phyloP scores from a whole-genome alignment of 92 coral and sea anemone genomes.

The Umimayanthus chanpuru region DNA sequence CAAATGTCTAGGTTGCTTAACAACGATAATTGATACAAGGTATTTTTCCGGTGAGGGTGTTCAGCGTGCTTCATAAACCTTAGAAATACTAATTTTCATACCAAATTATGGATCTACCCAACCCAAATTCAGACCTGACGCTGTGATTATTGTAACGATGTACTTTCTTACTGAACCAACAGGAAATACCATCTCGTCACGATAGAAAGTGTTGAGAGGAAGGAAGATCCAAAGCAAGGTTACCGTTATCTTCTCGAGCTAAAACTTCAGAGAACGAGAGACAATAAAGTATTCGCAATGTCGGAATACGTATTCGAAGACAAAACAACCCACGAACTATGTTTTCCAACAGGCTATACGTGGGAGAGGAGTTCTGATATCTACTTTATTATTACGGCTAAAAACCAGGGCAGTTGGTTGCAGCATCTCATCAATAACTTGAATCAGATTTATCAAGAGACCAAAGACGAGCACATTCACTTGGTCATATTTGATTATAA shows the following conservation, averaged over 20 bases:
- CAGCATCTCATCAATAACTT: conserved; percentile 63
- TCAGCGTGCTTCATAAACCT: no score
- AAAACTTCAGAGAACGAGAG: conserved; percentile 25
- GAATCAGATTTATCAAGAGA: conserved; percentile 46
- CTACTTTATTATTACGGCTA: conserved; percentile 62
- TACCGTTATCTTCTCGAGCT: conserved; percentile 24
- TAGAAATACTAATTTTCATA: no score
- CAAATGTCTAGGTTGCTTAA: no score
- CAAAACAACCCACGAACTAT: conserved; percentile 25
- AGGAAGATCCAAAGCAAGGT: conserved; percentile 1
- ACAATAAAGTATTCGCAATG: conserved; percentile 42
- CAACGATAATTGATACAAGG: no score
- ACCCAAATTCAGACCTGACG: no score
- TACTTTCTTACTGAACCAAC: not conserved
- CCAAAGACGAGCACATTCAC: conserved; percentile 57
- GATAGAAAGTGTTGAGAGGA: conserved; percentile 8
- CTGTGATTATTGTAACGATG: not conserved
- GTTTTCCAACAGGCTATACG: conserved; percentile 46
- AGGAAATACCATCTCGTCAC: conserved; percentile 19
- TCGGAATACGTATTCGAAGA: conserved; percentile 67
- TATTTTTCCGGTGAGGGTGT: no score
- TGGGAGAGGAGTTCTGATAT: conserved; percentile 61
- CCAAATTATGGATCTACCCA: no score
- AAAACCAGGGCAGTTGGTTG: conserved; percentile 72
- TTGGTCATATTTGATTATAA: conserved; percentile 70